Base-by-base conservation (phyloP, 2,113 vertebrate genomes). In the Cyprinodon variegatus region DNA sequence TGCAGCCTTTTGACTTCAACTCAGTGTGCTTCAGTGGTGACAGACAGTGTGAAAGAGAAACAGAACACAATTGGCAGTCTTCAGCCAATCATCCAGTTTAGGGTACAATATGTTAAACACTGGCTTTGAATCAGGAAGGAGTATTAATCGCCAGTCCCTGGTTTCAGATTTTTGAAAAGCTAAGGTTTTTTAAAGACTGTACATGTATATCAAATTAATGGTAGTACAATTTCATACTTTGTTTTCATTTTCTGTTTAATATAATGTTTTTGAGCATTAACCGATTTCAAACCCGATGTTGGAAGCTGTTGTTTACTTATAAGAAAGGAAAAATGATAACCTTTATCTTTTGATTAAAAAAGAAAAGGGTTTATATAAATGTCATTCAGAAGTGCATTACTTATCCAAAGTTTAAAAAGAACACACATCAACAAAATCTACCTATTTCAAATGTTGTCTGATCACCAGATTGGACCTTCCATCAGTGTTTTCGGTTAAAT, bases 1-100 rank as follows among this genome's bases (percentile, higher is more conserved):
- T 83, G 76, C 75, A 84, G 70, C 72, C 72, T 75, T 86, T 81
- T 82, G 72, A 86, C 79, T 77, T 67, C 50, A 9, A 39, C 43
- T 61, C 20, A 70, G 37, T 77, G 65, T 79, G 67, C 43, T 11
- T 0, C 74, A 36, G 71, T 45, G 22, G 4, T 38, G 38, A 60
- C 37, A 39, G 65, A 36, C 3, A 15, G 53, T 22, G 71, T 69
- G 53, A 48, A 39, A 61, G 22, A 50, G 57, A 68, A 38, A 9
- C 71, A 61, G 22, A 67, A 61, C 43, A 72, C 66, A 76, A 74
- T 71, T 76, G 81, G 68, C 81, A 72, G 45, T 70, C 12, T 62
- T 73, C 15, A 72, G 61, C 82, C 76, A 72, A 74, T 81, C 63
- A 61, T 57, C 61, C 48, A 61, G 20, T 60, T 50, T 5, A 68